Conservation (phyloP, 1,140 invertebrate genomes). For the Harlomillsia oculata region DNA sequence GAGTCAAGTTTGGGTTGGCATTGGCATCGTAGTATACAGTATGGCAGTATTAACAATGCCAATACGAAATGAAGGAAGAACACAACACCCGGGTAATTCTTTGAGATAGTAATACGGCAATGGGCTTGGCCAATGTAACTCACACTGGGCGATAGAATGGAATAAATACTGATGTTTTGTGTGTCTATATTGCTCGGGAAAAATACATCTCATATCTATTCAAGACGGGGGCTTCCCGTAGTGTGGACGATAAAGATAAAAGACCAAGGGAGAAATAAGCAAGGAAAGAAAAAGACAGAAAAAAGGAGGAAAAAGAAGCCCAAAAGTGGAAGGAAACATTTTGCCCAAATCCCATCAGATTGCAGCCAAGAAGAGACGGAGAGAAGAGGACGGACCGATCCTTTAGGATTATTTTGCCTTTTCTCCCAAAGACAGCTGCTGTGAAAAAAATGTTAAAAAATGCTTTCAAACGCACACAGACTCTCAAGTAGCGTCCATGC, state of each 20-base stretch:
- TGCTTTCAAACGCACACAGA: constrained; percentile 22
- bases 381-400: constrained; percentile 5
- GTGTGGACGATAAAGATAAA: constrained; percentile 30
- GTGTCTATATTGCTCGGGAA: background rate
- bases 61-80: too few species aligned
- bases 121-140: too few species aligned
- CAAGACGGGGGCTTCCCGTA: constrained; percentile 18
- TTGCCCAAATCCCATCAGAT: constrained; percentile 33
- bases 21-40: too few species aligned
- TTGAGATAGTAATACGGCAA: too few species aligned
- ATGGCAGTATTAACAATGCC: too few species aligned
- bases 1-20: too few species aligned
- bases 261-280: constrained; percentile 9
- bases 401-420: constrained; percentile 26
- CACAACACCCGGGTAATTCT: too few species aligned
- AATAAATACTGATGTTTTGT: constrained; percentile 6
- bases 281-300: constrained; percentile 1
- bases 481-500: constrained; percentile 24
- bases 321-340: constrained; percentile 18
- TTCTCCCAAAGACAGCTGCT: constrained; percentile 25
- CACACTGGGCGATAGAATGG: too few species aligned
- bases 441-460: constrained; percentile 27
- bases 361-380: constrained; percentile 5
- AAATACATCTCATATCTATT: constrained; percentile 28
- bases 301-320: constrained; percentile 8